Percentiles rank a stretch among this genome's conserved stretches.
Conservation (phyloP, 2,797 vertebrate genomes). For the Amniataba percoides region DNA sequence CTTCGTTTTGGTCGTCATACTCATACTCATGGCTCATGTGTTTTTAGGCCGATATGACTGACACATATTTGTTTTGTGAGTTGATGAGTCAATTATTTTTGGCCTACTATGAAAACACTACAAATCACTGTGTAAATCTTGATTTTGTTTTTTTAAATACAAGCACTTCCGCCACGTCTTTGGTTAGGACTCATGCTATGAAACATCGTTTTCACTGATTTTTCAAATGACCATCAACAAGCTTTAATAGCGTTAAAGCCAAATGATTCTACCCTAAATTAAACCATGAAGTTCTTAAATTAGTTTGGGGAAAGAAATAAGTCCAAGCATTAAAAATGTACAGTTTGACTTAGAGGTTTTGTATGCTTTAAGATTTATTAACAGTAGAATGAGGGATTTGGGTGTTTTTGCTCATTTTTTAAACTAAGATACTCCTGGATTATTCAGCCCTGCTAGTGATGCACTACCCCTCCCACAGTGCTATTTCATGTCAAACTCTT, state of each 20-base stretch:
- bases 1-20: neutral
- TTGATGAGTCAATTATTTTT: neutral
- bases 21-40: neutral
- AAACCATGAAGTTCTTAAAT: constrained; percentile 22
- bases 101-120: neutral
- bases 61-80: neutral
- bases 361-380: constrained; percentile 71
- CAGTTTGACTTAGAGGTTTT: constrained; percentile 39
- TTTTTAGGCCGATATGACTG: neutral
- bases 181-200: neutral
- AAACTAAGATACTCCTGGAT: constrained; percentile 42
- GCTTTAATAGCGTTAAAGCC: neutral
- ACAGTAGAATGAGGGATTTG: constrained; percentile 51
- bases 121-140: neutral
- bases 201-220: neutral
- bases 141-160: neutral
- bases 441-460: constrained; percentile 48
- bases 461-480: constrained; percentile 26
- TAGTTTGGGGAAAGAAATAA: constrained; percentile 31
- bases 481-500: constrained; percentile 48
- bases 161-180: neutral
- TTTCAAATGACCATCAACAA: neutral
- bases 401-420: constrained; percentile 45
- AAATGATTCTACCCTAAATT: neutral
- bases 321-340: constrained; percentile 39